These are phyloP conservation scores for Trematomus bernacchii DNA, from an alignment of 2,797 vertebrate genomes.

Conservation along the genomic window DNA sequence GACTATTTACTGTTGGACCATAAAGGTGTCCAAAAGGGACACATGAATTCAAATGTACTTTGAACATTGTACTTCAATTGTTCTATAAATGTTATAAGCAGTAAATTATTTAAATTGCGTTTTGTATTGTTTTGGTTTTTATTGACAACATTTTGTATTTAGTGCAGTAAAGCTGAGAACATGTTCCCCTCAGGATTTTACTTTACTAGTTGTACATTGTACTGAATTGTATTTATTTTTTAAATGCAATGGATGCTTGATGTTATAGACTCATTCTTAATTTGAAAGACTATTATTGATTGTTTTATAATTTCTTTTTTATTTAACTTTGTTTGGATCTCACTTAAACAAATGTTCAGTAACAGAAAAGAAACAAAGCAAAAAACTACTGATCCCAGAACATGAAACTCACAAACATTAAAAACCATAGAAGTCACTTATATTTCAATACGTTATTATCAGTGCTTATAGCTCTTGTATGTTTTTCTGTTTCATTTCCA, in stretches of 20 bases:
- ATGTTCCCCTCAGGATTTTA: not conserved
- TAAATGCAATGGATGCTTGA: not conserved
- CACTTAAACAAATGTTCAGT: too few species aligned
- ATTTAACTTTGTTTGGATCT: not conserved
- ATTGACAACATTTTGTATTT: not conserved
- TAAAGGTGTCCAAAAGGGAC: too few species aligned
- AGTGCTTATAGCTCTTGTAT: constrained; percentile 1
- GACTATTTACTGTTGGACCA: too few species aligned
- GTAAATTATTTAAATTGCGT: not conserved
- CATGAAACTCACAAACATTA: constrained; percentile 4
- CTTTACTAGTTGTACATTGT: not conserved
- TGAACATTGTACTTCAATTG: too few species aligned
- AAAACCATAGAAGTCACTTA: not conserved
- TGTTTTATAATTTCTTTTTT: too few species aligned
- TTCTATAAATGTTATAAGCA: not conserved
- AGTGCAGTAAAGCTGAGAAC: too few species aligned
- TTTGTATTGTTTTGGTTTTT: not conserved
- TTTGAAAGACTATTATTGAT: not conserved
- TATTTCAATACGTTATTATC: constrained; percentile 3
- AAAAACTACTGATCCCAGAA: constrained; percentile 15
- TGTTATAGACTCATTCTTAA: not conserved
- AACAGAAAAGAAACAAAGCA: too few species aligned
- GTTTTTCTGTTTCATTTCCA: constrained; percentile 27
- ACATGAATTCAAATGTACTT: too few species aligned
- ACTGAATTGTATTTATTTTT: not conserved